Evolutionary conservation across 1,140 invertebrate genomes (phyloP).

Genomic region (Megathymus violae): DNA sequence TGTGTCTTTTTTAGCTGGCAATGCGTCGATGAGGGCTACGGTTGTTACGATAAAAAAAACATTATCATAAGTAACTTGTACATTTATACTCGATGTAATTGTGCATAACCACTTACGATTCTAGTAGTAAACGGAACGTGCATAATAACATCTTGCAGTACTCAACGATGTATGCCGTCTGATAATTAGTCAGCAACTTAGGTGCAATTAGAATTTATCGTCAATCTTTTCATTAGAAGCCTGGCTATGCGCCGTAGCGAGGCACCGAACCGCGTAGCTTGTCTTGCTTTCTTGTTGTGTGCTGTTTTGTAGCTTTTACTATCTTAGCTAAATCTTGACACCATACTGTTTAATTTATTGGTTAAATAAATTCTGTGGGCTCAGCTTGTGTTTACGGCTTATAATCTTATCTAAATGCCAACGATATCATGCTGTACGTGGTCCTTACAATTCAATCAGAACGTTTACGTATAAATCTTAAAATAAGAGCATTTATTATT

Average conservation of each 20-base stretch:
- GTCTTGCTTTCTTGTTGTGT: slow-evolving; percentile 64
- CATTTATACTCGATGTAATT: slow-evolving; percentile 53
- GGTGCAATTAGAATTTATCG: slow-evolving; percentile 72
- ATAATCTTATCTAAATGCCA: slow-evolving; percentile 29
- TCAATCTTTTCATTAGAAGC: slow-evolving; percentile 67
- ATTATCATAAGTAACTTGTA: too few species aligned
- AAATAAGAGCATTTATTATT: too few species aligned
- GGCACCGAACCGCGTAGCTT: slow-evolving; percentile 56
- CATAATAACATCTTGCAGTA: slow-evolving; percentile 34
- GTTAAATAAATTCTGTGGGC: slow-evolving; percentile 35
- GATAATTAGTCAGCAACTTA: slow-evolving; percentile 62
- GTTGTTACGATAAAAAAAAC: slow-evolving; percentile 28
- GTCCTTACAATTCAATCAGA: slow-evolving; percentile 23
- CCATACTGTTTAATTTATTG: slow-evolving; percentile 63
- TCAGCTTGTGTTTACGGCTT: slow-evolving; percentile 30
- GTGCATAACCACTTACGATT: slow-evolving; percentile 55
- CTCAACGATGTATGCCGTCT: slow-evolving; percentile 34
- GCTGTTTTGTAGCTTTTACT: slow-evolving; percentile 55
- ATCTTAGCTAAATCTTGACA: slow-evolving; percentile 54
- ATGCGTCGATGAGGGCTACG: slow-evolving; percentile 32
- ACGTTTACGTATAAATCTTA: slow-evolving; percentile 9
- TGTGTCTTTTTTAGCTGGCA: too few species aligned
- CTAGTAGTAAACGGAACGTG: slow-evolving; percentile 43
- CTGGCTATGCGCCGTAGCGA: slow-evolving; percentile 48
- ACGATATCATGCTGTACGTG: slow-evolving; percentile 37